These are phyloP conservation scores for Argynnis bischoffii DNA, from an alignment of 2,888 invertebrate species.

Conservation along the genomic window DNA sequence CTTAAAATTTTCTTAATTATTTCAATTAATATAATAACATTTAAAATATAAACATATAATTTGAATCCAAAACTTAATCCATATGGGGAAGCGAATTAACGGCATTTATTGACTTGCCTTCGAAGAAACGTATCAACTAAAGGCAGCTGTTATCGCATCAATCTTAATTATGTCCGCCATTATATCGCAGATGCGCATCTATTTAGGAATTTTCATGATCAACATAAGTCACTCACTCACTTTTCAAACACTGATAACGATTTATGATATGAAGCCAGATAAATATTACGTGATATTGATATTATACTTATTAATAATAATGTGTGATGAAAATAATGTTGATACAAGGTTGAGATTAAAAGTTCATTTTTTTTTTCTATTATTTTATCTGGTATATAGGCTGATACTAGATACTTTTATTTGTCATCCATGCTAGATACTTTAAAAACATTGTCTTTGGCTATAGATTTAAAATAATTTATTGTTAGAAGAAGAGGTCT, in stretches of 20 bases:
- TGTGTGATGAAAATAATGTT: too few relatives aligned
- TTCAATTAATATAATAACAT: neutral
- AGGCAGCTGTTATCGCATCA: constrained; percentile 20
- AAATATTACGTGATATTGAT: neutral
- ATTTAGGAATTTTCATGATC: neutral
- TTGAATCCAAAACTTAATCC: neutral
- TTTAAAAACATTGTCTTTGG: too few relatives aligned
- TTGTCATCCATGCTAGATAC: too few relatives aligned
- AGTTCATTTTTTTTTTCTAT: too few relatives aligned
- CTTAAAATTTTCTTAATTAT: neutral
- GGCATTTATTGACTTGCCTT: constrained; percentile 12
- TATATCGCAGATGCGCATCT: constrained; percentile 2
- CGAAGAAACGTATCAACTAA: constrained; percentile 5
- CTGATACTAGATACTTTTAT: too few relatives aligned
- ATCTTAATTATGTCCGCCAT: constrained; percentile 31
- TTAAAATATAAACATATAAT: neutral
- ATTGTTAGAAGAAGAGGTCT: too few relatives aligned
- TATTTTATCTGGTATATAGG: too few relatives aligned
- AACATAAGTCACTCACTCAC: neutral
- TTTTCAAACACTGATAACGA: neutral
- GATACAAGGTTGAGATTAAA: too few relatives aligned
- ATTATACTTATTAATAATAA: neutral
- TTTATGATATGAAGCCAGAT: neutral
- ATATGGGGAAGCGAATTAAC: constrained; percentile 27
- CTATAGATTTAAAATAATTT: too few relatives aligned